phyloP scores from a whole-genome alignment of 2,113 vertebrate genomes.

The Protomyctophum bolini region DNA sequence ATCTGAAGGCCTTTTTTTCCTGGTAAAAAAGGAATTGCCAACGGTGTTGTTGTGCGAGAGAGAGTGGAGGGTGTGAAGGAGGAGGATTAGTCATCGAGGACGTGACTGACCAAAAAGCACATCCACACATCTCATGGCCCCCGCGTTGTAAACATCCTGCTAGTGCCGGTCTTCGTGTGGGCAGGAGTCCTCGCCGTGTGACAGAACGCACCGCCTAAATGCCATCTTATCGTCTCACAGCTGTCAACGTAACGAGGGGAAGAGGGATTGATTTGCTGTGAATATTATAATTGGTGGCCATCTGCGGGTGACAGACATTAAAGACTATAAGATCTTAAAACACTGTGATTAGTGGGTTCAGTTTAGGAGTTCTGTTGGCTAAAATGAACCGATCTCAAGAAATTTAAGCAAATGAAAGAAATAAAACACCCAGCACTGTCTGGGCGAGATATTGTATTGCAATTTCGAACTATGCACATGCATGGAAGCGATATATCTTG shows the following conservation, averaged over 20 bases:
- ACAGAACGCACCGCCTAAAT: slow-evolving; percentile 71
- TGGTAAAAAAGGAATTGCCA: slow-evolving; percentile 18
- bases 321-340: slow-evolving; percentile 23
- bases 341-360: slow-evolving; percentile 18
- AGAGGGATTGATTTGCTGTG: slow-evolving; percentile 51
- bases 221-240: slow-evolving; percentile 68
- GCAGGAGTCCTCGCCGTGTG: slow-evolving; percentile 57
- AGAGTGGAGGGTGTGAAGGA: slow-evolving; percentile 41
- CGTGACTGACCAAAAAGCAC: slow-evolving; percentile 48
- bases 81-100: slow-evolving; percentile 54
- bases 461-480: neutral
- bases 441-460: neutral
- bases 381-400: neutral
- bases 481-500: slow-evolving; percentile 3
- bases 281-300: slow-evolving; percentile 56
- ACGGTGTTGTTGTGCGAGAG: slow-evolving; percentile 8
- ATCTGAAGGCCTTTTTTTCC: slow-evolving; percentile 25
- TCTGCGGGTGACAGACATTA: slow-evolving; percentile 57
- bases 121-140: slow-evolving; percentile 32
- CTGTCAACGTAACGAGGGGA: slow-evolving; percentile 62
- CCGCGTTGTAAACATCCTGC: slow-evolving; percentile 44
- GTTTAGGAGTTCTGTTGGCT: neutral
- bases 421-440: neutral
- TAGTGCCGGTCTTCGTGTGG: slow-evolving; percentile 56
- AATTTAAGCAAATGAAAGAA: neutral